Evolutionary conservation across 1,140 invertebrate species (phyloP).

Genomic region (Caligus rogercresseyi): DNA sequence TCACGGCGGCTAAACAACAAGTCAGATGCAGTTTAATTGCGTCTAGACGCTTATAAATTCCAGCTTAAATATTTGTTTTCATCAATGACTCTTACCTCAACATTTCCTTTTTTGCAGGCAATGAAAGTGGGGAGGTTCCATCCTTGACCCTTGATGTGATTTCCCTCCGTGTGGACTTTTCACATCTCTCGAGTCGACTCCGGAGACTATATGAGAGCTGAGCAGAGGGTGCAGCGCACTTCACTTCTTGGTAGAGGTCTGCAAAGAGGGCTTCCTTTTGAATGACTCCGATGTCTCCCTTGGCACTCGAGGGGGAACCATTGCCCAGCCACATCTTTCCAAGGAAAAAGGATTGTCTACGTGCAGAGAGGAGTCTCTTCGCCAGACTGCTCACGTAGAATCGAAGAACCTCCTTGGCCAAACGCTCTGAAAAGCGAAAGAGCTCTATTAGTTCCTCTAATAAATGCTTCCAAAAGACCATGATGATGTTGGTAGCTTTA

Average conservation of each 20-base stretch:
- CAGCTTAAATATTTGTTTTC: neutral
- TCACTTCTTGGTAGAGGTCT: slow-evolving; percentile 17
- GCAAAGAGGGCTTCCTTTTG: slow-evolving; percentile 13
- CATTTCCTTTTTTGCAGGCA: slow-evolving; percentile 60
- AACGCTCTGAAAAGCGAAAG: neutral
- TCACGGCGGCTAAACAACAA: too few species aligned
- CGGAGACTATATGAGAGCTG: slow-evolving; percentile 43
- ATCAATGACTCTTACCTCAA: slow-evolving; percentile 34
- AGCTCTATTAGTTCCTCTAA: too few species aligned
- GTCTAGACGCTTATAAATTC: too few species aligned
- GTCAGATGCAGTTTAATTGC: too few species aligned
- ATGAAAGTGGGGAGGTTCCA: slow-evolving; percentile 72
- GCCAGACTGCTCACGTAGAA: neutral
- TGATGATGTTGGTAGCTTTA: too few species aligned
- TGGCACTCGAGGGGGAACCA: neutral
- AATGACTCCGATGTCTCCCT: neutral
- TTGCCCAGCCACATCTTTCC: slow-evolving; percentile 19
- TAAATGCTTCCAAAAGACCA: too few species aligned
- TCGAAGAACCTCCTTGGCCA: neutral
- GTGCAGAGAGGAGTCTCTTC: neutral
- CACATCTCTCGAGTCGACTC: slow-evolving; percentile 26
- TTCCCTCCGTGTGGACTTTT: slow-evolving; percentile 22
- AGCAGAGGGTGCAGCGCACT: slow-evolving; percentile 39
- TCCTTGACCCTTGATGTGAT: slow-evolving; percentile 34
- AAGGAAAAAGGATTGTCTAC: neutral